Evolutionary conservation across 2,113 vertebrate species (phyloP).

Genomic region (Pardalotus punctatus): DNA sequence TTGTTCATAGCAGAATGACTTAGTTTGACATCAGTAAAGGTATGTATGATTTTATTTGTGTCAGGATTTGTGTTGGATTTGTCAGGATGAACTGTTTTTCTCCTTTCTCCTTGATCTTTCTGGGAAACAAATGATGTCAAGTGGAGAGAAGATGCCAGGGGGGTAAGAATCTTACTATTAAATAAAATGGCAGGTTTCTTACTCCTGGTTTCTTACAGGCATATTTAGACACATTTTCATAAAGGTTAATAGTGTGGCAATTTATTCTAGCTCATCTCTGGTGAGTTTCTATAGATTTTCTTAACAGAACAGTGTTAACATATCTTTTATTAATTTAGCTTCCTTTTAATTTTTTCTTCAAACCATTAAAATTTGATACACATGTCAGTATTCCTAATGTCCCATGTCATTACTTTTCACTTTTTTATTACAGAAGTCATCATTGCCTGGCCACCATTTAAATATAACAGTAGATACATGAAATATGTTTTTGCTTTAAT

Average conservation of each 20-base stretch:
- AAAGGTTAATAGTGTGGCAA: neutral
- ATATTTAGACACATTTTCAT: neutral
- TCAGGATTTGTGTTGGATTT: neutral
- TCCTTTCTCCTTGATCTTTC: neutral
- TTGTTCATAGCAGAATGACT: neutral
- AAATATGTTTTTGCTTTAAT: neutral
- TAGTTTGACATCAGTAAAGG: neutral
- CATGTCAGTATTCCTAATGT: neutral
- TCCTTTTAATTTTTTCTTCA: neutral
- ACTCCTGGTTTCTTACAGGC: neutral
- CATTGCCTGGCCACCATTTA: neutral
- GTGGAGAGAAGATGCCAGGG: neutral
- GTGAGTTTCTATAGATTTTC: neutral
- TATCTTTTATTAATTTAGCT: neutral
- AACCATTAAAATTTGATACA: neutral
- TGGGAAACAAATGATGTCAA: neutral
- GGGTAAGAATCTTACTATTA: neutral
- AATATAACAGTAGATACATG: neutral
- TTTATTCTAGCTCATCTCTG: neutral
- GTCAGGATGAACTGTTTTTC: neutral
- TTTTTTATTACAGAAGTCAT: neutral
- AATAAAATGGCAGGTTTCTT: neutral
- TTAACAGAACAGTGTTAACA: neutral
- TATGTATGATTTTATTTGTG: neutral
- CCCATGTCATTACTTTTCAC: neutral